A percentile compares a stretch with the other conserved stretches of the same genome.
Evolutionary conservation across 2,888 invertebrate species (phyloP).

Genomic region (Tetragonula carbonaria): DNA sequence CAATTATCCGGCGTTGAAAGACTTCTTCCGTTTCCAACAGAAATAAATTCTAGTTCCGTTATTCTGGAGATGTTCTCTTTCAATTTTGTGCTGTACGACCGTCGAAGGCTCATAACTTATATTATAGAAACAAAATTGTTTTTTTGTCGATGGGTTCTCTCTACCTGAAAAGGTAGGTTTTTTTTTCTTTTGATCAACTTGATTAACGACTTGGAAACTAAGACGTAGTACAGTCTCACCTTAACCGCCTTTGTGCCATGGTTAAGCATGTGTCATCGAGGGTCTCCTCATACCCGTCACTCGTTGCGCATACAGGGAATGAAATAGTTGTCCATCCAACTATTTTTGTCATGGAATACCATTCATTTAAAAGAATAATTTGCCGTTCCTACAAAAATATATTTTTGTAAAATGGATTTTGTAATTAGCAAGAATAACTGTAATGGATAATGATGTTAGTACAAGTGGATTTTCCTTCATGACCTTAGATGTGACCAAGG

Average conservation of each 20-base stretch:
- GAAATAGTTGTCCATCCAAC: slow-evolving; percentile 36
- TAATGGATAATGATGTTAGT: neutral
- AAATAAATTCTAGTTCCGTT: neutral
- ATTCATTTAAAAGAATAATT: neutral
- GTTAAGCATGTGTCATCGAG: slow-evolving; percentile 59
- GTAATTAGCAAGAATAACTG: neutral
- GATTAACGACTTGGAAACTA: neutral
- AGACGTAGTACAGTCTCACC: slow-evolving; percentile 15
- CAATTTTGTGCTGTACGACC: neutral
- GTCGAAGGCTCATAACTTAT: neutral
- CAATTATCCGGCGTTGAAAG: too few relatives aligned
- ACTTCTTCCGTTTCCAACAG: too few relatives aligned
- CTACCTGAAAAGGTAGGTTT: neutral
- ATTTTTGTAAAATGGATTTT: neutral
- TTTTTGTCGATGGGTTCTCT: neutral
- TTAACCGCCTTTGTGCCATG: slow-evolving; percentile 30
- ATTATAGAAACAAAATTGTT: neutral
- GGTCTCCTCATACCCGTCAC: slow-evolving; percentile 47
- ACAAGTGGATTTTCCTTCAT: neutral
- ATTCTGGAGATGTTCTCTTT: neutral
- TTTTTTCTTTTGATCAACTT: too few relatives aligned
- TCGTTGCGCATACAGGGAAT: slow-evolving; percentile 42
- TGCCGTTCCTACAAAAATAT: neutral
- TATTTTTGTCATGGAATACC: slow-evolving; percentile 9
- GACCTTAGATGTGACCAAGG: slow-evolving; percentile 49